Base-by-base conservation (phyloP, 2,113 vertebrate genomes). In the Corvus cornix region DNA sequence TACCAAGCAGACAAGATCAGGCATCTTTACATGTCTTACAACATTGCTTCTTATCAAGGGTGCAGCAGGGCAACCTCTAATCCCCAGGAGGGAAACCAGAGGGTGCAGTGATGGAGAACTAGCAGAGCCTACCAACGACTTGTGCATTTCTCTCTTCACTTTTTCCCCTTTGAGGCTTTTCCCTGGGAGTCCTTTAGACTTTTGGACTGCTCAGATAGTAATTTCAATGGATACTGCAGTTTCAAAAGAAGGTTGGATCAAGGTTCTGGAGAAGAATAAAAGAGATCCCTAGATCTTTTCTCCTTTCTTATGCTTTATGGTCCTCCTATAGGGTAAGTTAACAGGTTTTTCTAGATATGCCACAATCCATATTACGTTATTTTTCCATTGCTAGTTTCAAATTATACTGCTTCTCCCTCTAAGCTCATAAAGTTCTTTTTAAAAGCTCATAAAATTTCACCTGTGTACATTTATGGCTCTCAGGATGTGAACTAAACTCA, bases 391-490 rank as follows among this genome's bases (percentile, higher is more conserved):
- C 97, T 97, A 95, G 96, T 96, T 98, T 98, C 84, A 93, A 96
- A 95, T 98, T 98, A 97, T 96, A 96, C 92, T 88, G 90, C 96
- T 93, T 93, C 89, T 98, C 97, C 95, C 97, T 96, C 90, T 87
- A 97, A 97, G 95, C 97, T 97, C 94, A 96, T 98, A 98, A 98
- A 98, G 63, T 87, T 97, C 96, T 86, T 93, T 98, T 97, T 97
- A 97, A 98, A 98, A 95, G 96, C 94, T 96, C 85, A 93, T 98
- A 98, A 98, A 97, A 95, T 98, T 98, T 98, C 97, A 98, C 98
- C 97, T 98, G 97, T 97, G 82, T 94, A 96, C 86, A 11, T 98
- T 98, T 98, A 98, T 95, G 96, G 90, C 96, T 97, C 97, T 97
- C 97, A 97, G 98, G 97, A 97, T 97, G 95, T 98, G 97, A 97